phyloP scores from a whole-genome alignment of 30 jellyfish, hydroid and myxozoan genomes.

The Aurelia coerulea region DNA sequence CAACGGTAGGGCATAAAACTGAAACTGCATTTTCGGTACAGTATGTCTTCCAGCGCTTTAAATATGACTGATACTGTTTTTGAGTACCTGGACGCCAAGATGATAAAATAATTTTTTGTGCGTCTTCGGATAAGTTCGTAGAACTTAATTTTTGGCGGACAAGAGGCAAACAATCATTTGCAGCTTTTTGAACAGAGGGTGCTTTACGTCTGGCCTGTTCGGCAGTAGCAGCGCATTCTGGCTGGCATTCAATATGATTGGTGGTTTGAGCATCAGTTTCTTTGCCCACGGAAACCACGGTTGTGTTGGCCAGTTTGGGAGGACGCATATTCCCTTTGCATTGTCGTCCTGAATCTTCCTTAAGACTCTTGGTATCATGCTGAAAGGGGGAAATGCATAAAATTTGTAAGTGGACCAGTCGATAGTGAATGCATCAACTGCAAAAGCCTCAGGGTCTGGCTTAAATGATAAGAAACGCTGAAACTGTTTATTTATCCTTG shows the following conservation, averaged over 20 bases:
- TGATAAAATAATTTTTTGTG: constrained; percentile 5
- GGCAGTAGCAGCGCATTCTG: constrained; percentile 35
- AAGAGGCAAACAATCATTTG: constrained; percentile 33
- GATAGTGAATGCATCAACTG: constrained; percentile 40
- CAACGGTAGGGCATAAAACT: not conserved
- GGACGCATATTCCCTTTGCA: constrained; percentile 21
- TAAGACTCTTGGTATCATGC: constrained; percentile 9
- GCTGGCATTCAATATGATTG: constrained; percentile 3
- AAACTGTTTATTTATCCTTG: constrained; percentile 30
- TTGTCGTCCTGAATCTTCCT: constrained; percentile 8
- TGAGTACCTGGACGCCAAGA: constrained; percentile 60
- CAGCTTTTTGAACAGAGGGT: constrained; percentile 25
- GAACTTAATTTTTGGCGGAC: constrained; percentile 32
- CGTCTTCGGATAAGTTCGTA: not conserved
- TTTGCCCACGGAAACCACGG: constrained; percentile 22
- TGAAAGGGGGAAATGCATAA: constrained; percentile 50
- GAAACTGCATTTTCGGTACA: constrained; percentile 3
- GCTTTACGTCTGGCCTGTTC: constrained; percentile 10
- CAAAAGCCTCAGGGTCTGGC: constrained; percentile 49
- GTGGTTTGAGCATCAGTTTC: constrained; percentile 3
- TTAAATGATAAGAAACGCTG: not conserved
- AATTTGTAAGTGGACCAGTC: constrained; percentile 10
- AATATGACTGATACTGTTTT: constrained; percentile 27
- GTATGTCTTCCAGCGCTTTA: not conserved
- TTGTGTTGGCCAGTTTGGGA: constrained; percentile 63